A percentile compares a stretch with the other conserved stretches of the same genome.
phyloP scores from a whole-genome alignment of 2,797 vertebrate species.

The Dicrostonyx torquatus region DNA sequence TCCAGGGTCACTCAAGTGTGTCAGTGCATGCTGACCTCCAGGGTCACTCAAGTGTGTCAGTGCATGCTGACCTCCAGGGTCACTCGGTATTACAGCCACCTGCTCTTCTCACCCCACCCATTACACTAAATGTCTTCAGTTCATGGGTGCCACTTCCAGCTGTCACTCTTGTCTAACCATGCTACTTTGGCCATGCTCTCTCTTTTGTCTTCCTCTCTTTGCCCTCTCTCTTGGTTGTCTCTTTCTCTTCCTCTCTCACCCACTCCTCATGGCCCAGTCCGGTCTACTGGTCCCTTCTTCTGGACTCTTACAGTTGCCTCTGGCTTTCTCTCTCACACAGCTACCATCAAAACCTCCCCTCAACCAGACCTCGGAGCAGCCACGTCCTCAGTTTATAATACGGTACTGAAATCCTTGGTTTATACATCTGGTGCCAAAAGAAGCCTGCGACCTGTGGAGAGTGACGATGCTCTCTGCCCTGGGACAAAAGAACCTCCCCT shows the following conservation, averaged over 20 bases:
- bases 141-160: background rate
- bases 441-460: background rate
- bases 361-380: background rate
- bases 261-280: background rate
- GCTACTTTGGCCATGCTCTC: background rate
- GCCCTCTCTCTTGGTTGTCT: background rate
- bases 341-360: background rate
- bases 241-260: too few species aligned
- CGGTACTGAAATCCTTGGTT: background rate
- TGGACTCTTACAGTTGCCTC: background rate
- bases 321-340: background rate
- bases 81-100: background rate
- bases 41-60: too few species aligned
- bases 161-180: background rate
- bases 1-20: too few species aligned
- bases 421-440: background rate
- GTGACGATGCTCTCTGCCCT: background rate
- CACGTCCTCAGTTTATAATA: background rate
- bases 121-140: background rate
- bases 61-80: background rate
- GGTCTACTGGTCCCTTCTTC: background rate
- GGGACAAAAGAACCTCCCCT: background rate
- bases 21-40: too few species aligned
- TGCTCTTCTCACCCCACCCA: background rate
- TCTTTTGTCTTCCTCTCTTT: background rate